A percentile compares a stretch with the other conserved stretches of the same genome.
Evolutionary conservation across 1,140 invertebrate species (phyloP).

Genomic region (Psilanteris sp.): DNA sequence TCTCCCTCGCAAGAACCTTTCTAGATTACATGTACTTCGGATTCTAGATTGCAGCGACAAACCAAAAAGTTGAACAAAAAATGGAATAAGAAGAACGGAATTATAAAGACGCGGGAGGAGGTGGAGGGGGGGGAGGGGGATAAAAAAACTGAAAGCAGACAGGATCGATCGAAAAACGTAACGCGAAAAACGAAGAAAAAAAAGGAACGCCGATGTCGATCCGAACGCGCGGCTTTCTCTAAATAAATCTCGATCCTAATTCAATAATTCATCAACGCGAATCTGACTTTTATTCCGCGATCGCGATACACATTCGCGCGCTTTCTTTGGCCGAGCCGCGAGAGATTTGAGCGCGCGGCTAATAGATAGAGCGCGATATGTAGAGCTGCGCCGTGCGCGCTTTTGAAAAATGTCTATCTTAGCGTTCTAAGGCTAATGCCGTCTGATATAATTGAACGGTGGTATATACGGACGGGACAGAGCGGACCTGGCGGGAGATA

Average conservation of each 20-base stretch:
- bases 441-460: conserved; percentile 66
- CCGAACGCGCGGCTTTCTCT: conserved; percentile 27
- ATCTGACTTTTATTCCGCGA: conserved; percentile 49
- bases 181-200: neutral
- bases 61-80: no score
- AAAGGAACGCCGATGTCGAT: conserved; percentile 1
- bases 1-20: conserved; percentile 41
- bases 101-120: neutral
- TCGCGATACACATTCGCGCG: conserved; percentile 50
- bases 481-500: conserved; percentile 53
- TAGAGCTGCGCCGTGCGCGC: conserved; percentile 31
- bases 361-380: conserved; percentile 64
- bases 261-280: conserved; percentile 48
- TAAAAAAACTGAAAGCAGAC: no score
- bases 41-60: no score
- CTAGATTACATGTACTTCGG: conserved; percentile 13
- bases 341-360: conserved; percentile 37
- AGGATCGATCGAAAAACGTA: no score
- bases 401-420: conserved; percentile 63
- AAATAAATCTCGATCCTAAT: conserved; percentile 46
- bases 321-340: conserved; percentile 22
- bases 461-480: conserved; percentile 61
- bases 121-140: no score
- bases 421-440: conserved; percentile 65
- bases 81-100: conserved; percentile 11